These are phyloP conservation scores for Ophiothrix spiculata DNA, from an alignment of 35 echinoderm and acorn worm species.

Conservation along the genomic window DNA sequence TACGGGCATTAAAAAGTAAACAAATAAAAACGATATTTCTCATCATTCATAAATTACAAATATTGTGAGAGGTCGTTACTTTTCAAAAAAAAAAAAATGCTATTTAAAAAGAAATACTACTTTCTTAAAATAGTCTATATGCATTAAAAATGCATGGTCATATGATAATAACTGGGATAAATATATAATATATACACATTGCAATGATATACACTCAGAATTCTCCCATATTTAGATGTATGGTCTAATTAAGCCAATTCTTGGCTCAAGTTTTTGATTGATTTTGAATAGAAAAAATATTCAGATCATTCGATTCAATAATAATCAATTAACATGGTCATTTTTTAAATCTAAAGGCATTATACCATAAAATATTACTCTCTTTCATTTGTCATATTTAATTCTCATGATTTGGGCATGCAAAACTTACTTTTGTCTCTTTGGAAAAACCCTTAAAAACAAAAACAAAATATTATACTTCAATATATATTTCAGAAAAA, in stretches of 20 bases:
- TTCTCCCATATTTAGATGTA: not conserved
- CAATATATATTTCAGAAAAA: not conserved
- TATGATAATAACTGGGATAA: not conserved
- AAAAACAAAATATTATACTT: not conserved
- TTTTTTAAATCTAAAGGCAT: not conserved
- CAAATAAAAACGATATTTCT: too few species aligned
- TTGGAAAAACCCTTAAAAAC: not conserved
- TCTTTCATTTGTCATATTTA: not conserved
- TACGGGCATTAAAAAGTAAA: too few species aligned
- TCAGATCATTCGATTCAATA: not conserved
- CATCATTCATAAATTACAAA: too few species aligned
- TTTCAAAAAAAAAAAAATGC: too few species aligned
- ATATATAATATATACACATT: too few species aligned
- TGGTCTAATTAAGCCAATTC: not conserved
- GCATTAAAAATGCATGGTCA: not conserved
- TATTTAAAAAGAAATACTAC: not conserved
- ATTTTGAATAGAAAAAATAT: not conserved
- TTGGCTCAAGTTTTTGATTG: not conserved
- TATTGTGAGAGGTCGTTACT: too few species aligned
- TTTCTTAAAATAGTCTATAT: not conserved
- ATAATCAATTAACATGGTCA: not conserved
- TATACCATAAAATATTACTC: not conserved
- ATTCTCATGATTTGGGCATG: not conserved
- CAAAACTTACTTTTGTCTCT: too few species aligned
- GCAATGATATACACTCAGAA: too few species aligned